Percentiles rank a stretch among this genome's conserved stretches.
phyloP scores from a whole-genome alignment of 1,140 invertebrate species.

The Cyphomyrmex costatus region DNA sequence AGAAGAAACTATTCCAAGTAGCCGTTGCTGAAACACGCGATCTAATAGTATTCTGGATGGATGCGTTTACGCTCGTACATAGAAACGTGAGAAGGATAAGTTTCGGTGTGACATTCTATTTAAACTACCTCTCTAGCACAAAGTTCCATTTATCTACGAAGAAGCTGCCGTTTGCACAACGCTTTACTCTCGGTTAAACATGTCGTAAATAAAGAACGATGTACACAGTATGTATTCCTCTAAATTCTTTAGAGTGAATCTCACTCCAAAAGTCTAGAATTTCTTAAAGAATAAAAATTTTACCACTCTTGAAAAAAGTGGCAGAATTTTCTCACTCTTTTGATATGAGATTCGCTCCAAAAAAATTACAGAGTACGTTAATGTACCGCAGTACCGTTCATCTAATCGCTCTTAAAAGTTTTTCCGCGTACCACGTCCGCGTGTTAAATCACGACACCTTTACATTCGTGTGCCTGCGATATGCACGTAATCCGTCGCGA shows the following conservation, averaged over 20 bases:
- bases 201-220: neutral
- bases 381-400: neutral
- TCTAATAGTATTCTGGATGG: conserved; percentile 21
- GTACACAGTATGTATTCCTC: too few relatives aligned
- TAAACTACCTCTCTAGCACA: neutral
- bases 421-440: neutral
- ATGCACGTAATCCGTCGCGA: conserved; percentile 51
- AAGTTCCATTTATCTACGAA: conserved; percentile 20
- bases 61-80: conserved; percentile 19
- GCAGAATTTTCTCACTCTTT: too few relatives aligned
- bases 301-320: too few relatives aligned
- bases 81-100: conserved; percentile 26
- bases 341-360: too few relatives aligned
- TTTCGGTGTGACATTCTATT: conserved; percentile 3
- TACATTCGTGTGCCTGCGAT: conserved; percentile 28
- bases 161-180: conserved; percentile 16
- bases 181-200: conserved; percentile 10
- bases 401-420: neutral
- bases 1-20: conserved; percentile 15
- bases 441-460: conserved; percentile 15
- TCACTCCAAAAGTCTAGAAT: too few relatives aligned
- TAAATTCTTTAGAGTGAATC: too few relatives aligned
- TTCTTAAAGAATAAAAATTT: too few relatives aligned
- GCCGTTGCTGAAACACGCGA: conserved; percentile 14
- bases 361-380: neutral